phyloP scores from a whole-genome alignment of 2,113 vertebrate genomes.

The Ursus arctos region DNA sequence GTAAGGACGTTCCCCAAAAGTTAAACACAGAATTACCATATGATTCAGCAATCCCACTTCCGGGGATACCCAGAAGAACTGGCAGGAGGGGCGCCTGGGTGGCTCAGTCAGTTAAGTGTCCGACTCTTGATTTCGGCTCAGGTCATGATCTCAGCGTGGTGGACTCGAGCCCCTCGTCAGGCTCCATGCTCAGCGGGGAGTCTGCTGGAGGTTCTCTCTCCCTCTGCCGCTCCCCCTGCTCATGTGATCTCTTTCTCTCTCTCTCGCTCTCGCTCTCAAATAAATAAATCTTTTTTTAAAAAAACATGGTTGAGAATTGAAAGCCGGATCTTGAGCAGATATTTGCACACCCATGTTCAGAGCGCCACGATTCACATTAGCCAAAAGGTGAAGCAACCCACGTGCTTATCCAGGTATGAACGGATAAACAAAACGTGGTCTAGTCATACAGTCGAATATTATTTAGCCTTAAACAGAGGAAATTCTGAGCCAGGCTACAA shows the following conservation, averaged over 20 bases:
- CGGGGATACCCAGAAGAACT: background rate
- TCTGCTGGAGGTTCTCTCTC: background rate
- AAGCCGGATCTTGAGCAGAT: background rate
- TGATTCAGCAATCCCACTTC: background rate
- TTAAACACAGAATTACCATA: background rate
- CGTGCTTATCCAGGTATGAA: background rate
- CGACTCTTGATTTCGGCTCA: background rate
- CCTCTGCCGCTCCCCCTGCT: background rate
- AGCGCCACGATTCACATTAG: background rate
- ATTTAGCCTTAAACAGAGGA: background rate
- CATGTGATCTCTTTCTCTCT: background rate
- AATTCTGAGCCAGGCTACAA: background rate
- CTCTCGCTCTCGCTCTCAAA: background rate
- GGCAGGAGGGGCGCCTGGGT: background rate
- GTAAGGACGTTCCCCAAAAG: background rate
- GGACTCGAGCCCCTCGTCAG: background rate
- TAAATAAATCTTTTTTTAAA: too few species aligned
- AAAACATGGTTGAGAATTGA: background rate
- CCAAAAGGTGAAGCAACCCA: background rate
- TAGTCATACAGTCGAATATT: background rate
- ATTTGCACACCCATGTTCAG: background rate
- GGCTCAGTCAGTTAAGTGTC: background rate
- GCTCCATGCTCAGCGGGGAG: rapidly evolving
- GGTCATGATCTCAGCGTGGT: background rate
- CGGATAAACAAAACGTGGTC: background rate